Evolutionary conservation across 2,888 invertebrate species (phyloP).

Genomic region (Sphaeridia pumilis): DNA sequence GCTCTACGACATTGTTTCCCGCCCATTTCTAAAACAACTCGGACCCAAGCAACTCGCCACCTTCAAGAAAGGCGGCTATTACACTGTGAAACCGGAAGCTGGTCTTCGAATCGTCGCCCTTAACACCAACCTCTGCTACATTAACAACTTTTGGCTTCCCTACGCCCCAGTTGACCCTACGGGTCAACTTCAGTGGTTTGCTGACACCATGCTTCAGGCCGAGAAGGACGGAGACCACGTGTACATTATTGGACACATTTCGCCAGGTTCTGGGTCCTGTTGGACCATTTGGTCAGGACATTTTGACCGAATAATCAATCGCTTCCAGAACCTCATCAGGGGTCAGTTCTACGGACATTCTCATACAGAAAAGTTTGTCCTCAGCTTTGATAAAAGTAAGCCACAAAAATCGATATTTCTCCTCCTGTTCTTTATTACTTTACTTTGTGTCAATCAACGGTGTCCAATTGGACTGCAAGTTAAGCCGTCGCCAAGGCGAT

Average conservation of each 20-base stretch:
- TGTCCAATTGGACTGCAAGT: too few relatives aligned
- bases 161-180: conserved; percentile 56
- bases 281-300: conserved; percentile 24
- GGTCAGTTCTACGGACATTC: conserved; percentile 70
- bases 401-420: neutral
- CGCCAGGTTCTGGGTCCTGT: conserved; percentile 52
- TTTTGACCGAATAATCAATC: conserved; percentile 23
- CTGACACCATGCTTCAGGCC: conserved; percentile 56
- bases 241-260: conserved; percentile 72
- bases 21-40: conserved; percentile 39
- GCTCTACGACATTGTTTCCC: conserved; percentile 62
- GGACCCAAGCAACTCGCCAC: conserved; percentile 52
- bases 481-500: too few relatives aligned
- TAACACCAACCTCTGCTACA: conserved; percentile 69
- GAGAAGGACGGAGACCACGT: conserved; percentile 64
- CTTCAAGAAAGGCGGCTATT: conserved; percentile 60
- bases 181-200: conserved; percentile 68
- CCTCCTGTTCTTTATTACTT: too few relatives aligned
- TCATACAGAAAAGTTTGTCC: conserved; percentile 59
- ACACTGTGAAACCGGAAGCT: conserved; percentile 50
- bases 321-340: conserved; percentile 27
- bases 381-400: conserved; percentile 49
- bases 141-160: conserved; percentile 59
- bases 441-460: too few relatives aligned
- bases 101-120: conserved; percentile 64